Evolutionary conservation across 2,113 vertebrate genomes (phyloP), one percentile per base, ranked within the genome.

Genomic region (Rhombomys opimus): DNA sequence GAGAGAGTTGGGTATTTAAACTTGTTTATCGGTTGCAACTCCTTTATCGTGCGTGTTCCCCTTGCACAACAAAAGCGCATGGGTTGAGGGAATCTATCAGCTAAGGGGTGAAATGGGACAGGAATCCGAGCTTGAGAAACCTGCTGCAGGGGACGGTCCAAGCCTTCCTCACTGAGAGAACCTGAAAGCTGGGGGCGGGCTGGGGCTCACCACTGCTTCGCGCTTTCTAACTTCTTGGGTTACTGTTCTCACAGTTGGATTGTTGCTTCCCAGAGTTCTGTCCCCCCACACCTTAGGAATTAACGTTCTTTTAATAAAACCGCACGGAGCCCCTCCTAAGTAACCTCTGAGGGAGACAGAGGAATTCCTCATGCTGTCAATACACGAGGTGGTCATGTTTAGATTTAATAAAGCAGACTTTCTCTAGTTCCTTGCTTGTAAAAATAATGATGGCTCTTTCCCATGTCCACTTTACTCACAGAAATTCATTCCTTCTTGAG

Each of bases 71-170:
- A 84, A 17, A 50, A 30, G 80, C 91, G 57, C 61, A 87, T 38
- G 30, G 61, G 77, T 92, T 93, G 68, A 87, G 52, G 94, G 68
- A 94, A 54, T 95, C 92, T 77, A 96, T 97, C 96, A 92, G 98
- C 91, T 97, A 96, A 98, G 84, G 50, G 88, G 86, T 96, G 76
- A 97, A 98, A 97, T 96, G 96, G 97, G 93, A 97, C 95, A 98
- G 93, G 94, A 98, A 98, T 96, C 90, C 93, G 98, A 98, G 97
- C 98, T 97, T 98, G 95, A 98, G 98, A 41, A 98, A 97, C 97
- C 95, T 96, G 86, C 96, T 96, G 95, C 95, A 50, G 92, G 98
- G 94, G 98, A 98, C 97, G 98, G 92, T 98, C 96, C 97, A 97
- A 98, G 95, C 87, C 95, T 68, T 87, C 75, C 63, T 73, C 95